These are phyloP conservation scores for Alexandromys fortis DNA, from an alignment of 2,113 vertebrate species.

Conservation along the genomic window DNA sequence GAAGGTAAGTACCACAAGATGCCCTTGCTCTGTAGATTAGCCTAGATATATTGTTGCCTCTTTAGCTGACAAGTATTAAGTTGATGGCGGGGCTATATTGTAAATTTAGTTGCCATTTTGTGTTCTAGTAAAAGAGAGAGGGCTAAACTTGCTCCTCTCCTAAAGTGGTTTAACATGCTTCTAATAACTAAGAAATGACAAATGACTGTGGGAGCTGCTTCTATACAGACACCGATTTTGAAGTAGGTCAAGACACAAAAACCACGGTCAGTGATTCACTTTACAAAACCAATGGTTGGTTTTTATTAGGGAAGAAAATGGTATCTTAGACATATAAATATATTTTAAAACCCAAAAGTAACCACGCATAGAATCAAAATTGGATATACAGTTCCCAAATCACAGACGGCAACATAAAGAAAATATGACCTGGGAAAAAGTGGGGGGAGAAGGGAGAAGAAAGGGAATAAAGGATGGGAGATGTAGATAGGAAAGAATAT, in stretches of 20 bases:
- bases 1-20: not conserved
- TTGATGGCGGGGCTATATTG: not conserved
- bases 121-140: not conserved
- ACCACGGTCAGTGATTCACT: not conserved
- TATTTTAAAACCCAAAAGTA: not conserved
- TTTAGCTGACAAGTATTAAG: not conserved
- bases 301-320: conserved; percentile 38
- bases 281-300: not conserved
- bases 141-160: not conserved
- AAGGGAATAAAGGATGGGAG: not conserved
- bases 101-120: not conserved
- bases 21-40: not conserved
- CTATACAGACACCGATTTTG: not conserved
- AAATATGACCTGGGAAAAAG: not conserved
- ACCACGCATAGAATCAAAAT: not conserved
- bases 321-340: not conserved
- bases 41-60: not conserved
- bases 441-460: not conserved
- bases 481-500: not conserved
- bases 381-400: not conserved
- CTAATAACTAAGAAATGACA: conserved; percentile 26
- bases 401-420: not conserved
- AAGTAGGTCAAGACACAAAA: not conserved
- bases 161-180: not conserved
- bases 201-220: conserved; percentile 28